Base-by-base conservation (phyloP, 2,797 vertebrate genomes). In the Lithobates sylvaticus region DNA sequence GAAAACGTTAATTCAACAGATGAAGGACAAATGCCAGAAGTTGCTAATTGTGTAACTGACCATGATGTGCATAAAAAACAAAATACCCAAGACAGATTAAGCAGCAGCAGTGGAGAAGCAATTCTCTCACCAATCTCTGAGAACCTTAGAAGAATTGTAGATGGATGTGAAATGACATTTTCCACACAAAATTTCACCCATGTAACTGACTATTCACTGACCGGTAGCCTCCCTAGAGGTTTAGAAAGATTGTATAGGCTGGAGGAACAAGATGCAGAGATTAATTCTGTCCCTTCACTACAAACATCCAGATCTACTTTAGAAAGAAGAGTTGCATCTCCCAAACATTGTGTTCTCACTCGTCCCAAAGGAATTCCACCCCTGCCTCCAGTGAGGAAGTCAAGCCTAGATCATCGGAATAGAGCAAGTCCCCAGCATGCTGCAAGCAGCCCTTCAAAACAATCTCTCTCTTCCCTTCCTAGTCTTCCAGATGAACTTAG, bases 321-420 rank as follows among this genome's bases (percentile, higher is more conserved):
- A 47, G 97, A 98, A 87, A 97, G 93, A 89, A 96, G 95, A 91
- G 91, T 91, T 47, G 92, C 93, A 0, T 92, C 93, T 21, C 92
- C 92, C 10, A 96, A 96, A 91, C 93, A 94, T 27, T 93, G 96
- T 26, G 93, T 97, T 88, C 95, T 97, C 75, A 92, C 96, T 79
- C 95, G 97, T 81, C 97, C 96, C 85, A 99, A 97, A 80, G 98
- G 96, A 76, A 96, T 86, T 2, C 93, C 94, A 27, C 92, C 94
- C 0, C 84, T 94, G 27, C 94, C 96, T 26, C 96, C 96, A 0
- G 92, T 96, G 78, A 91, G 92, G 47, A 97, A 95, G 92, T 94
- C 96, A 68, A 96, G 94, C 90, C 61, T 94, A 88, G 97, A 96
- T 85, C 94, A 95, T 88, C 97, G 94, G 90, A 96, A 96, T 84